Conservation (phyloP, 2,113 vertebrate species). For the Paracanthobrama guichenoti region DNA sequence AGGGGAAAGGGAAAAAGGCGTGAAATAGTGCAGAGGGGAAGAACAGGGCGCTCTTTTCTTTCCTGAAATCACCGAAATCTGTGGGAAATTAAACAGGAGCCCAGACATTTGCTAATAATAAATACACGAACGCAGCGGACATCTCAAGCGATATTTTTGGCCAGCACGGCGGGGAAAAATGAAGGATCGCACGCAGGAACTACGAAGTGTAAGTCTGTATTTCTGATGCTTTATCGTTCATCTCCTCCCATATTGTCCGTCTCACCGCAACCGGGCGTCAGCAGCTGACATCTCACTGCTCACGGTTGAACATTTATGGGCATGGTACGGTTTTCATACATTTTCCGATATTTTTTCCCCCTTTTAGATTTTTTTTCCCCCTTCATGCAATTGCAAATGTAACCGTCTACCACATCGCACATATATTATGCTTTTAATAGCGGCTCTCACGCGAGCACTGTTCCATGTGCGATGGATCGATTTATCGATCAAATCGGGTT, state of each 20-base stretch:
- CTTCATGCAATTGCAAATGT: slow-evolving; percentile 18
- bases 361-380: slow-evolving; percentile 26
- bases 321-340: not conserved
- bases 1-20: slow-evolving; percentile 38
- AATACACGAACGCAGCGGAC: slow-evolving; percentile 54
- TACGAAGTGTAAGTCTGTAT: slow-evolving; percentile 67
- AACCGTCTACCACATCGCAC: slow-evolving; percentile 1
- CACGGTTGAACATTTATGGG: slow-evolving; percentile 16
- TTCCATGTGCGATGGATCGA: slow-evolving; percentile 46
- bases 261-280: slow-evolving; percentile 56
- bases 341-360: not conserved
- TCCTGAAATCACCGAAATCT: not conserved
- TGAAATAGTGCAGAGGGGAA: slow-evolving; percentile 39
- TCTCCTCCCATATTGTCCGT: slow-evolving; percentile 47
- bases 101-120: slow-evolving; percentile 47
- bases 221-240: slow-evolving; percentile 47
- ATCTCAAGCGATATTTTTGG: slow-evolving; percentile 51
- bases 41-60: slow-evolving; percentile 7
- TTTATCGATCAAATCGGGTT: slow-evolving; percentile 38
- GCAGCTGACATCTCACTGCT: slow-evolving; percentile 43
- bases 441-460: slow-evolving; percentile 11
- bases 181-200: slow-evolving; percentile 71
- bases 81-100: slow-evolving; percentile 42
- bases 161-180: slow-evolving; percentile 64
- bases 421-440: slow-evolving; percentile 1